These are phyloP conservation scores for Empidonax alnorum DNA, from an alignment of 2,113 vertebrate species.

Conservation along the genomic window DNA sequence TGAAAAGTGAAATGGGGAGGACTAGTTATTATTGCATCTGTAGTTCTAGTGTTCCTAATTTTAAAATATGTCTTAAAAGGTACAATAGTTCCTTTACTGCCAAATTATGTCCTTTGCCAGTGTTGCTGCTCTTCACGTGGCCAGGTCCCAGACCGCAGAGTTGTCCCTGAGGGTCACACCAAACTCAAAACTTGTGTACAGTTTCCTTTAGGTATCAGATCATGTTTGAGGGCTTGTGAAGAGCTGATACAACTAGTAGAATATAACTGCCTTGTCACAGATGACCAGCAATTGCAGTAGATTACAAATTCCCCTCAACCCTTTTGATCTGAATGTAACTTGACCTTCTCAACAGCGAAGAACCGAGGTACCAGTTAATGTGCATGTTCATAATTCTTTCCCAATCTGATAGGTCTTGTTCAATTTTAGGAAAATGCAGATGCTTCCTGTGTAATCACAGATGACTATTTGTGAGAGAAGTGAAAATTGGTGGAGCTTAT, in stretches of 20 bases:
- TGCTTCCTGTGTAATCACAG: neutral
- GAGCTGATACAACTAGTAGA: neutral
- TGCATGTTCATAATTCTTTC: neutral
- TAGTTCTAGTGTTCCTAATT: neutral
- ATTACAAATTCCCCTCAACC: neutral
- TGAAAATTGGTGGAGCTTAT: neutral
- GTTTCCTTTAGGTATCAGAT: neutral
- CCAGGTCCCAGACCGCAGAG: neutral
- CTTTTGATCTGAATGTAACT: neutral
- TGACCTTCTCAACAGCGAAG: neutral
- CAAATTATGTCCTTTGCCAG: fast-evolving
- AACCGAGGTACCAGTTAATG: neutral
- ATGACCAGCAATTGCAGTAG: neutral
- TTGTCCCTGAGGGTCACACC: neutral
- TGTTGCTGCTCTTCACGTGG: neutral
- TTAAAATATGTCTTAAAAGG: neutral
- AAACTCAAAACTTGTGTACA: neutral
- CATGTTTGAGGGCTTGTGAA: neutral
- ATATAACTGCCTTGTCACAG: neutral
- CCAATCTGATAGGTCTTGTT: neutral
- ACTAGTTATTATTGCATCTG: neutral
- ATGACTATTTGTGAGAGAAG: neutral
- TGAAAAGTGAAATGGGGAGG: neutral
- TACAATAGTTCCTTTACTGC: neutral
- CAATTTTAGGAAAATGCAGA: neutral